These are phyloP conservation scores for Mesocentrotus franciscanus DNA, from an alignment of 53 echinoderm and acorn worm genomes.

Conservation along the genomic window DNA sequence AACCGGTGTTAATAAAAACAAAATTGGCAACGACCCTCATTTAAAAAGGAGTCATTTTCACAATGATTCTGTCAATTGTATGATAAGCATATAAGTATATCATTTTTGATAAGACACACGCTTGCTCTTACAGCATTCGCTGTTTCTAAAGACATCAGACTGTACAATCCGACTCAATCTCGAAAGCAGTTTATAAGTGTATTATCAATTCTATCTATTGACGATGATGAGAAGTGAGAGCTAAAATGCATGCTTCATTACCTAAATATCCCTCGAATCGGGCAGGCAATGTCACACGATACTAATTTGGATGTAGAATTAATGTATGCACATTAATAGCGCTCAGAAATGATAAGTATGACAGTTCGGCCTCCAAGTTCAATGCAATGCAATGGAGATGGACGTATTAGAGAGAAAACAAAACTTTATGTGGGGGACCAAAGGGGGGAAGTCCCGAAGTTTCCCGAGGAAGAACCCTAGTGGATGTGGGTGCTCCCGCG, in stretches of 20 bases:
- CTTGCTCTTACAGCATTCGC: not conserved
- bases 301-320: not conserved
- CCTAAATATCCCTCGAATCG: not conserved
- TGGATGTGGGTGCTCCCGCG: constrained; percentile 5
- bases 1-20: too few relatives aligned
- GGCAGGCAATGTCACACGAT: not conserved
- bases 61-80: too few relatives aligned
- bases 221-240: not conserved
- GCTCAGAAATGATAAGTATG: not conserved
- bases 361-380: not conserved
- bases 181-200: not conserved
- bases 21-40: too few relatives aligned
- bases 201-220: too few relatives aligned
- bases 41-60: too few relatives aligned
- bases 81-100: too few relatives aligned
- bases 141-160: not conserved
- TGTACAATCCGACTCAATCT: not conserved
- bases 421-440: not conserved
- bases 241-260: not conserved
- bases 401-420: not conserved
- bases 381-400: not conserved
- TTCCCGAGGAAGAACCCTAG: constrained; percentile 26
- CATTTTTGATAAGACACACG: not conserved
- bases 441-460: constrained; percentile 51
- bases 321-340: constrained; percentile 17